These are phyloP conservation scores for Malurus alboscapulatus DNA, from an alignment of 2,113 vertebrate genomes.

Conservation along the genomic window DNA sequence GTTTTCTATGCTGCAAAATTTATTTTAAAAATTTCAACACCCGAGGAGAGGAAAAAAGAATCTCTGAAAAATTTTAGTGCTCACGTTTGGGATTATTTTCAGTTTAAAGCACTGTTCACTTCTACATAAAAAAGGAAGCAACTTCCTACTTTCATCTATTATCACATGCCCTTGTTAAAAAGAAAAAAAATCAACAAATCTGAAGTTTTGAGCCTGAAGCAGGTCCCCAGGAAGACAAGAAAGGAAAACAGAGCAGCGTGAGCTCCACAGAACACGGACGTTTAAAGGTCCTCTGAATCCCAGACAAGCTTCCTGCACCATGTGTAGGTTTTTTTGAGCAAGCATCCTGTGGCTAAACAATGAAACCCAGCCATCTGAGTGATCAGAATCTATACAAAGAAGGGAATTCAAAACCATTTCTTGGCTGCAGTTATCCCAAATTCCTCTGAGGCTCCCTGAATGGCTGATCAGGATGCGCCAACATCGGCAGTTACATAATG, in stretches of 20 bases:
- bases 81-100: neutral
- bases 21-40: neutral
- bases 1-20: neutral
- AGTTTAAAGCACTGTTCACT: neutral
- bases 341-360: constrained; percentile 39
- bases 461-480: neutral
- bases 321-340: neutral
- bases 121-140: neutral
- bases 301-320: neutral
- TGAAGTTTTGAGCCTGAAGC: neutral
- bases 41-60: fast-evolving
- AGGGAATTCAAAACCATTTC: neutral
- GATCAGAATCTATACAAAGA: neutral
- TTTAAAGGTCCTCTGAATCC: neutral
- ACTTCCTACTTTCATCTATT: neutral
- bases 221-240: neutral
- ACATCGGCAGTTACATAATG: neutral
- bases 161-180: neutral
- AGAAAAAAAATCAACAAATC: neutral
- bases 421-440: neutral
- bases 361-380: neutral
- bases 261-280: neutral
- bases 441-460: neutral
- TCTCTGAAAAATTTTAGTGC: neutral
- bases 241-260: neutral